Evolutionary conservation across 1,140 invertebrate genomes (phyloP), one percentile per base, ranked within the genome.

Genomic region (Nomia melanderi): DNA sequence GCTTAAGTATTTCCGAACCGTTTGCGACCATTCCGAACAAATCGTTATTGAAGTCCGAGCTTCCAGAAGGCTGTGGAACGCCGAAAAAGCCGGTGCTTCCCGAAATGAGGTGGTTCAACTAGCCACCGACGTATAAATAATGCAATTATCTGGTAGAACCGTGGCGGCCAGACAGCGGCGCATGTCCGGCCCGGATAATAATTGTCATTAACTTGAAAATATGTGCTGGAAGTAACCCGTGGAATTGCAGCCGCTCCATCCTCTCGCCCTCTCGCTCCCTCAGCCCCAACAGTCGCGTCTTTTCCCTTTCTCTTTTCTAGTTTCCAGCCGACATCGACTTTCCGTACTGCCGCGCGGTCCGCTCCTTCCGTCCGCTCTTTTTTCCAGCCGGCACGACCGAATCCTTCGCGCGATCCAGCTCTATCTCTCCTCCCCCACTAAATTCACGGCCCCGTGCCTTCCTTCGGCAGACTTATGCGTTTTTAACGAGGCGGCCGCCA

Each of bases 191-290:
- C 65, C 67, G 75, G 83, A 83, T 85, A 86, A 86, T 87, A 87
- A 87, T 87, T 87, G 85, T 87, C 86, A 87, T 87, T 86, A 87
- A 87, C 78, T 72, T 83, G 78, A 75, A 87, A 87, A 86, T 87
- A 87, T 87, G 86, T 85, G 85, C 85, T 81, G 81, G 83, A 87
- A 87, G 83, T 87, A 87, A 87, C 76, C 78, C 73, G 41, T 59
- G 71, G 66, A 74, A 85, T 83, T 78, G 79, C 73, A 69, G 67
- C 65, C 71, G 64, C 72, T 33, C 41, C 12, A n/a, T 8, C 47
- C 47, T 20, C 4, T 20, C 17, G 4, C 25, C 39, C 31, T 5
- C 39, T 44, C 39, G 27, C 27, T 7, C 14, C 47, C 12, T 12
- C n/a, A 5, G 4, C 41, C 12, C 12, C 23, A n/a, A n/a, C n/a